Percentiles rank a stretch among this genome's conserved stretches.
Evolutionary conservation across 1,140 invertebrate genomes (phyloP).

Genomic region (Nephotettix cincticeps): DNA sequence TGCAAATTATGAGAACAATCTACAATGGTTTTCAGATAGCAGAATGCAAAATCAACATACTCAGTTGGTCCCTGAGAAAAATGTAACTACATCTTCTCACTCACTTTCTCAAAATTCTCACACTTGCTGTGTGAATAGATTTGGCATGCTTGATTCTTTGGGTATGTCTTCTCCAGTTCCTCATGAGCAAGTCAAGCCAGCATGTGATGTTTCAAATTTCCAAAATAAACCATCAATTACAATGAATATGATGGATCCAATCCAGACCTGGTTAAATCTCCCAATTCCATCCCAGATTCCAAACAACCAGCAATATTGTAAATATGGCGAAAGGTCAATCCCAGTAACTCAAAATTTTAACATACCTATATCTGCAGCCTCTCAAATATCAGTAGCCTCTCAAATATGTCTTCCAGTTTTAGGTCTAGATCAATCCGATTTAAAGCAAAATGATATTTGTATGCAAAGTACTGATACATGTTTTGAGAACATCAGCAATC

Average conservation of each 20-base stretch:
- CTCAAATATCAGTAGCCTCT: background rate
- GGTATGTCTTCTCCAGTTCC: conserved; percentile 26
- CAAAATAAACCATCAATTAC: conserved; percentile 17
- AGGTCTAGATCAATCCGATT: conserved; percentile 23
- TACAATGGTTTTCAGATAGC: conserved; percentile 28
- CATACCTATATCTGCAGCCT: background rate
- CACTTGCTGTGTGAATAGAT: conserved; percentile 28
- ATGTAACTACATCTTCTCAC: conserved; percentile 13
- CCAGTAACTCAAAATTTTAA: conserved; percentile 17
- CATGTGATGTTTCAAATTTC: conserved; percentile 15
- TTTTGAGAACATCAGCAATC: conserved; percentile 23
- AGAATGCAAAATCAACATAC: conserved; percentile 24
- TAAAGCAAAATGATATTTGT: conserved; percentile 29
- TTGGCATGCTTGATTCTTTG: conserved; percentile 18
- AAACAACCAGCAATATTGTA: conserved; percentile 15
- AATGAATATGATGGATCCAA: conserved; percentile 26
- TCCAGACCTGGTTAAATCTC: conserved; percentile 29
- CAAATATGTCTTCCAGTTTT: background rate
- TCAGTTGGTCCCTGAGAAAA: conserved; percentile 22
- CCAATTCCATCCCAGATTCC: conserved; percentile 3
- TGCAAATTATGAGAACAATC: conserved; percentile 16
- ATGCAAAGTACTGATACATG: conserved; percentile 21
- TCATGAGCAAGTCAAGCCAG: background rate
- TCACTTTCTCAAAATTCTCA: conserved; percentile 6
- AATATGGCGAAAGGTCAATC: conserved; percentile 5